Percentiles rank a stretch among this genome's conserved stretches.
Evolutionary conservation across 2,797 vertebrate genomes (phyloP).

Genomic region (Hyperoplus lanceolatus): DNA sequence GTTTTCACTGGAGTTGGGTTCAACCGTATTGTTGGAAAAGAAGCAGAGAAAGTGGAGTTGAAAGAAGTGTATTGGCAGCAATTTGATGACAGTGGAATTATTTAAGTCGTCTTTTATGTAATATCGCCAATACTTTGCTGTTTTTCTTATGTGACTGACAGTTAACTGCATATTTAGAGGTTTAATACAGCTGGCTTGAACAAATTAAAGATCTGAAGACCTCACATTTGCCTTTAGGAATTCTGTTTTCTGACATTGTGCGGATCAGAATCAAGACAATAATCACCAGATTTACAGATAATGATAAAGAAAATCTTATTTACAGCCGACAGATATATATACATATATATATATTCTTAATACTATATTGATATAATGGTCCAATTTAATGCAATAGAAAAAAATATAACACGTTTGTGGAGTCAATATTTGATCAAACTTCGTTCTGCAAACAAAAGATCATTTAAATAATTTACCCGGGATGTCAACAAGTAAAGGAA

Average conservation of each 20-base stretch:
- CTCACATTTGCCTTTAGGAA: not conserved
- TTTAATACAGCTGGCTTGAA: not conserved
- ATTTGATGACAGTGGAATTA: not conserved
- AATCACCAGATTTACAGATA: not conserved
- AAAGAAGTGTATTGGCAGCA: no score
- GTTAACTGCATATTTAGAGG: not conserved
- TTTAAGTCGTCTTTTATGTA: not conserved
- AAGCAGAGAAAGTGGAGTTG: not conserved
- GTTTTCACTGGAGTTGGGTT: conserved; percentile 18
- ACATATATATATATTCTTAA: no score
- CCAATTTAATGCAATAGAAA: not conserved
- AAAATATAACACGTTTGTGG: no score
- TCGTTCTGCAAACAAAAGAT: not conserved
- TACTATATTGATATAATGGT: not conserved
- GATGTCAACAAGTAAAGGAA: not conserved
- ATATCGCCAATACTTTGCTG: not conserved
- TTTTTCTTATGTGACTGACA: not conserved
- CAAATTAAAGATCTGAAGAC: not conserved
- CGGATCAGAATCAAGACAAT: not conserved
- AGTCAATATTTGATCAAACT: not conserved
- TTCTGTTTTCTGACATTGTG: not conserved
- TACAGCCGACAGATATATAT: no score
- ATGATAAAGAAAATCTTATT: not conserved
- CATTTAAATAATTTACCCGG: no score
- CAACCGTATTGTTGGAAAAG: no score